These are phyloP conservation scores for Oreohelix idahoensis DNA, from an alignment of 1,140 invertebrate species.

Conservation along the genomic window DNA sequence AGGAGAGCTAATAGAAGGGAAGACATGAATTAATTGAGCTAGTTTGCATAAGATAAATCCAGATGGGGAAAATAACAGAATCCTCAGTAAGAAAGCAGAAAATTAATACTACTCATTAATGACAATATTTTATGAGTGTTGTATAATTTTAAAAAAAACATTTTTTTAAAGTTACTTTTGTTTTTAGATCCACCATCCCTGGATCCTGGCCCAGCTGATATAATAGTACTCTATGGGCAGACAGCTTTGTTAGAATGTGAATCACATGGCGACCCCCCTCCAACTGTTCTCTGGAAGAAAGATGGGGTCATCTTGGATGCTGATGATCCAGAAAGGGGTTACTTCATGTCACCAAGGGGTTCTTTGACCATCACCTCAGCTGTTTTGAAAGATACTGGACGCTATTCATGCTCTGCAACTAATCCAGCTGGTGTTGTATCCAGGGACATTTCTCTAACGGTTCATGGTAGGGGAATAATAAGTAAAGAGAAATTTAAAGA, in stretches of 20 bases:
- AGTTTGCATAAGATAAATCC: too few relatives aligned
- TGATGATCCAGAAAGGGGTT: constrained; percentile 44
- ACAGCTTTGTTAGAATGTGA: constrained; percentile 72
- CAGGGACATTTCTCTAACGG: constrained; percentile 68
- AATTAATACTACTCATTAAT: too few relatives aligned
- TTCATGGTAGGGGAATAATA: constrained; percentile 60
- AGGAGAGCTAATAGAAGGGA: too few relatives aligned
- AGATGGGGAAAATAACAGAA: too few relatives aligned
- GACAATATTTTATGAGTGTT: too few relatives aligned
- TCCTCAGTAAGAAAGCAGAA: too few relatives aligned
- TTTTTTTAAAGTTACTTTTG: too few relatives aligned
- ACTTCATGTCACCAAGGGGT: constrained; percentile 48
- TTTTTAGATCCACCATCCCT: constrained; percentile 90
- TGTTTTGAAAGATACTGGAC: constrained; percentile 62
- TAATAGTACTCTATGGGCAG: constrained; percentile 89
- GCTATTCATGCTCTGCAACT: constrained; percentile 74
- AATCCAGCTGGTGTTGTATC: constrained; percentile 72
- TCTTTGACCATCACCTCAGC: constrained; percentile 54
- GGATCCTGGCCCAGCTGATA: constrained; percentile 86
- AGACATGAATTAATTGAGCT: too few relatives aligned
- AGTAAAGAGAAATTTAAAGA: too few relatives aligned
- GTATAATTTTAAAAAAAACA: too few relatives aligned
- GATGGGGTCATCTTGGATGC: constrained; percentile 61
- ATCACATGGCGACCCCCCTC: constrained; percentile 74
- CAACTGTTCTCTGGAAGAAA: constrained; percentile 69